Conservation (phyloP, 1,140 invertebrate species). For the Lordiphosa collinella region DNA sequence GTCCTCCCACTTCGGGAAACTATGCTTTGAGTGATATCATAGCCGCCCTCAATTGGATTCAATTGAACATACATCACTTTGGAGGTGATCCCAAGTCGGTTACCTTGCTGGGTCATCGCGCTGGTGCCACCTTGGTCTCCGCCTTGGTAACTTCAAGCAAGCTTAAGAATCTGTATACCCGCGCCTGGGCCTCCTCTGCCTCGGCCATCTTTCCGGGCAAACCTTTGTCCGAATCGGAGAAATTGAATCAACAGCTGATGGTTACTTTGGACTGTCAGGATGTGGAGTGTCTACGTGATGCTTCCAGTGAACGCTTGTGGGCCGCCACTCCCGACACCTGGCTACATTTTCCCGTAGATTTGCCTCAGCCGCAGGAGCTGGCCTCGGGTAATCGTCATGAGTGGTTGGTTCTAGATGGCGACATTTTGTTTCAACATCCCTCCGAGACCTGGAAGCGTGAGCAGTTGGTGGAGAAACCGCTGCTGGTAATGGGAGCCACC, state of each 20-base stretch:
- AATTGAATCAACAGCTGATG: constrained; percentile 83
- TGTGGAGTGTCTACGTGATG: constrained; percentile 83
- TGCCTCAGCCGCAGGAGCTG: constrained; percentile 81
- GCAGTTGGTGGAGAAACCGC: constrained; percentile 79
- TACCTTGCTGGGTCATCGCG: constrained; percentile 89
- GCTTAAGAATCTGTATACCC: constrained; percentile 83
- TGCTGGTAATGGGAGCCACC: constrained; percentile 87
- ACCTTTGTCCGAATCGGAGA: constrained; percentile 82
- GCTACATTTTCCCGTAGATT: constrained; percentile 82
- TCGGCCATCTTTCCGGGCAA: constrained; percentile 85
- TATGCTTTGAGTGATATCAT: constrained; percentile 91
- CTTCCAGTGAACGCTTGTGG: constrained; percentile 84
- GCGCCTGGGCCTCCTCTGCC: constrained; percentile 87
- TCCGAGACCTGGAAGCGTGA: constrained; percentile 81
- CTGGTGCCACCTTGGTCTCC: constrained; percentile 88
- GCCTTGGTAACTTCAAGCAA: constrained; percentile 83
- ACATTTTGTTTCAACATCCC: constrained; percentile 84
- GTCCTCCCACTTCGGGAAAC: constrained; percentile 90
- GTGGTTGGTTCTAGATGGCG: constrained; percentile 88
- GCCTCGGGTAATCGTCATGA: constrained; percentile 83
- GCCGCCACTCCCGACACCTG: constrained; percentile 85
- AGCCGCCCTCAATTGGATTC: constrained; percentile 88
- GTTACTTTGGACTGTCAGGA: constrained; percentile 80
- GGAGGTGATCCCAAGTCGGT: constrained; percentile 88
- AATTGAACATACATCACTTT: constrained; percentile 89